phyloP scores from a whole-genome alignment of 2,888 invertebrate species.

The Troides oblongomaculatus region DNA sequence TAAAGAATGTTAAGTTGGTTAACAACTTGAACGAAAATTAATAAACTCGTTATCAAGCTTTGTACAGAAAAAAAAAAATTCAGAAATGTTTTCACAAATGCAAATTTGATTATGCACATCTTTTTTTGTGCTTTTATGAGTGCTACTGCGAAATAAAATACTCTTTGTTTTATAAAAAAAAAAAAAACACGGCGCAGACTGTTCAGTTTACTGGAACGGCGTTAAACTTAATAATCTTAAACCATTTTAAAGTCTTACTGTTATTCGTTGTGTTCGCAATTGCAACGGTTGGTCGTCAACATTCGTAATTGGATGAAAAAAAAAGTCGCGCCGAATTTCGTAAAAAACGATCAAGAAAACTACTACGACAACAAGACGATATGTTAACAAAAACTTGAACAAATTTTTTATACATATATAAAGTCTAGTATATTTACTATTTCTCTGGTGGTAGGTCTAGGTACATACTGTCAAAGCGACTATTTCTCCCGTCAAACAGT shows the following conservation, averaged over 20 bases:
- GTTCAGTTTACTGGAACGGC: conserved; percentile 29
- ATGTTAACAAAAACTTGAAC: neutral
- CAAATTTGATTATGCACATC: conserved; percentile 27
- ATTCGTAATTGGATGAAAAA: conserved; percentile 39
- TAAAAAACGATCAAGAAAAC: neutral
- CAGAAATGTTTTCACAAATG: conserved; percentile 25
- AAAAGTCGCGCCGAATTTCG: conserved; percentile 41
- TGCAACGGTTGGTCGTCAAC: conserved; percentile 9
- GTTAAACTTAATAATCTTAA: conserved; percentile 30
- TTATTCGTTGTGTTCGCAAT: conserved; percentile 20
- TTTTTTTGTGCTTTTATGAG: conserved; percentile 23
- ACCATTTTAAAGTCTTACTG: conserved; percentile 27
- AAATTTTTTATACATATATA: neutral
- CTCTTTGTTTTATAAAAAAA: conserved; percentile 16
- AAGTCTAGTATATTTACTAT: too few species aligned
- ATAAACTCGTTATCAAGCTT: conserved; percentile 24
- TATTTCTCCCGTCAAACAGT: too few species aligned
- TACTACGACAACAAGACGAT: neutral
- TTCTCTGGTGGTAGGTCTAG: too few species aligned
- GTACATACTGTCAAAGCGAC: too few species aligned
- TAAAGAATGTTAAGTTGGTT: conserved; percentile 15
- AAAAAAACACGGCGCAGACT: conserved; percentile 20
- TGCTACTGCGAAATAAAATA: conserved; percentile 29
- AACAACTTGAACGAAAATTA: conserved; percentile 6
- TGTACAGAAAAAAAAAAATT: conserved; percentile 20